These are phyloP conservation scores for Lasioglossum figueresi DNA, from an alignment of 2,888 invertebrate species.

Conservation along the genomic window DNA sequence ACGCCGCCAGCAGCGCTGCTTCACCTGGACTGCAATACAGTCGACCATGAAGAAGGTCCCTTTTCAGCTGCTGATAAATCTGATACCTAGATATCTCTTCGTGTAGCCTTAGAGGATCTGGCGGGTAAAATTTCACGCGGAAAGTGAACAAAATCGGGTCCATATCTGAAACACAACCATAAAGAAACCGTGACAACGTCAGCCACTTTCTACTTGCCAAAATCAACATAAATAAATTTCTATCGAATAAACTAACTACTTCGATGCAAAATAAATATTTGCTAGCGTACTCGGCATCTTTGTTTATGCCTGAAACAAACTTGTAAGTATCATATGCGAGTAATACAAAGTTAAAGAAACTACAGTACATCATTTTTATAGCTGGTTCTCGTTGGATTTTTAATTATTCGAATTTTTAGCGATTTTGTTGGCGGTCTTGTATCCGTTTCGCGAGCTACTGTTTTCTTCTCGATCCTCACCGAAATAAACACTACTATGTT, in stretches of 20 bases:
- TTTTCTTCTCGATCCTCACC: background rate
- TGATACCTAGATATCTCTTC: conserved; percentile 98
- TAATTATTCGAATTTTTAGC: background rate
- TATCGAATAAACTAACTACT: too few relatives aligned
- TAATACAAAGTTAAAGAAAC: background rate
- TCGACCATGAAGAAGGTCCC: conserved; percentile 97
- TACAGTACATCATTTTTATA: background rate
- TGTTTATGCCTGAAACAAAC: too few relatives aligned
- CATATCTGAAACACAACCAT: conserved; percentile 88
- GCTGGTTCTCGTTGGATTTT: background rate
- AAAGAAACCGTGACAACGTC: conserved; percentile 18
- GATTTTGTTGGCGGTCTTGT: background rate
- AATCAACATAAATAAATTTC: too few relatives aligned
- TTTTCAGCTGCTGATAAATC: conserved; percentile 95
- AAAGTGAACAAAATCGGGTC: conserved; percentile 97
- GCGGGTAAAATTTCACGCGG: conserved; percentile 98
- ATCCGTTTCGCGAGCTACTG: background rate
- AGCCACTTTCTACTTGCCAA: too few relatives aligned
- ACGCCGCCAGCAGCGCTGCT: conserved; percentile 94
- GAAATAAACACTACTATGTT: conserved; percentile 23
- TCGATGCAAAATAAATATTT: too few relatives aligned
- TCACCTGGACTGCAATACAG: conserved; percentile 96
- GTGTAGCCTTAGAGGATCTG: conserved; percentile 95
- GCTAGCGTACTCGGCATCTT: too few relatives aligned
- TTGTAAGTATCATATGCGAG: too few relatives aligned